These are phyloP conservation scores for Doryteuthis pealeii DNA, from an alignment of 1,140 invertebrate genomes.

Conservation along the genomic window DNA sequence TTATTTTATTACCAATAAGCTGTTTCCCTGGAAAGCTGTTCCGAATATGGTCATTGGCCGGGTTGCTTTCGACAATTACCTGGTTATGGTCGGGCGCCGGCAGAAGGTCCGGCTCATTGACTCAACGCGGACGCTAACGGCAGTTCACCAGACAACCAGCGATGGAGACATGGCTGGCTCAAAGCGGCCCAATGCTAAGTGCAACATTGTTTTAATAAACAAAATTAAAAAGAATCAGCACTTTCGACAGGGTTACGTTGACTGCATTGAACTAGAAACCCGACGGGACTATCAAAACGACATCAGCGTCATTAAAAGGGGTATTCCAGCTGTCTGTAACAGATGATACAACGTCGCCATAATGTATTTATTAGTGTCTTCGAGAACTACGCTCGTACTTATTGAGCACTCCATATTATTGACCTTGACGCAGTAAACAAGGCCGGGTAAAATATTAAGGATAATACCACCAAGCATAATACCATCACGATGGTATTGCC, in stretches of 20 bases:
- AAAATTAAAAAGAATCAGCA: not conserved
- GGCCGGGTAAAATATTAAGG: too few relatives aligned
- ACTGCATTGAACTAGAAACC: not conserved
- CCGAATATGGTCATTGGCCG: constrained; percentile 23
- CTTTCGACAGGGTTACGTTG: not conserved
- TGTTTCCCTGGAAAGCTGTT: constrained; percentile 22
- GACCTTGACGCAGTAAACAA: too few relatives aligned
- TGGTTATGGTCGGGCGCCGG: constrained; percentile 1
- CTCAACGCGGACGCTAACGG: constrained; percentile 11
- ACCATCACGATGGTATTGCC: too few relatives aligned
- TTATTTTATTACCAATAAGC: constrained; percentile 23
- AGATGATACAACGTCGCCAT: too few relatives aligned
- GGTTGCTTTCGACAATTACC: constrained; percentile 16
- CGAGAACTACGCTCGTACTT: too few relatives aligned
- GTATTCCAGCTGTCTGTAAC: not conserved
- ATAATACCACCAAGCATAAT: too few relatives aligned
- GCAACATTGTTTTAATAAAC: not conserved
- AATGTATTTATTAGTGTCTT: too few relatives aligned
- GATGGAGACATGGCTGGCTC: constrained; percentile 7
- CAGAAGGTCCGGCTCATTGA: constrained; percentile 19
- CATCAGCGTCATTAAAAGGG: not conserved
- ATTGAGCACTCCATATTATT: too few relatives aligned
- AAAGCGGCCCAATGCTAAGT: not conserved
- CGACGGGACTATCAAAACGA: not conserved
- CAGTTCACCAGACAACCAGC: constrained; percentile 19